A percentile compares a stretch with the other conserved stretches of the same genome.
Evolutionary conservation across 2,797 vertebrate genomes (phyloP).

Genomic region (Botia almorhae): DNA sequence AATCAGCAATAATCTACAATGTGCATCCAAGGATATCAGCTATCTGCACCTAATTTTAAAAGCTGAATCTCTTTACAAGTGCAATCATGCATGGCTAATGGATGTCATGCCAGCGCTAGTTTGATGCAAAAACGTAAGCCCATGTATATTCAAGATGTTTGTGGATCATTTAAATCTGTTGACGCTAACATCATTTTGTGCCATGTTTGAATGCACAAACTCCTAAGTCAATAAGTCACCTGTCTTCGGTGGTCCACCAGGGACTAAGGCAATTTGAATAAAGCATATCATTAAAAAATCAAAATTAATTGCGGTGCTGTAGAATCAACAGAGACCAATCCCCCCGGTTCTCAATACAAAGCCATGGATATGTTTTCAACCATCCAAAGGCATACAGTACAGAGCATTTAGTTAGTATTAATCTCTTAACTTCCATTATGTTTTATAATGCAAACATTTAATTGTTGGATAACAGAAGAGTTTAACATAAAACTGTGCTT

Average conservation of each 20-base stretch:
- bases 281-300: constrained; percentile 52
- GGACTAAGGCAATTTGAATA: constrained; percentile 46
- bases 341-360: constrained; percentile 38
- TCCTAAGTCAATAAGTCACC: constrained; percentile 55
- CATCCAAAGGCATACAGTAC: constrained; percentile 8
- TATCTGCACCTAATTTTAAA: constrained; percentile 53
- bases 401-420: not conserved
- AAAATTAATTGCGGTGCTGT: constrained; percentile 46
- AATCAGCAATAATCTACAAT: constrained; percentile 44
- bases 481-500: too few species aligned
- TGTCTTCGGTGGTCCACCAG: constrained; percentile 35
- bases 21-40: constrained; percentile 37
- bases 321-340: constrained; percentile 39
- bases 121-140: constrained; percentile 44
- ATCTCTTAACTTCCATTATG: not conserved
- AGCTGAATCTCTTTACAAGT: constrained; percentile 48
- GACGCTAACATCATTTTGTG: constrained; percentile 44
- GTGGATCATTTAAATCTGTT: constrained; percentile 42
- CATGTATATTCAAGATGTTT: constrained; percentile 48
- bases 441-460: too few species aligned
- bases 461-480: too few species aligned
- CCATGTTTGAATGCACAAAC: constrained; percentile 39
- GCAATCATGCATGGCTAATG: constrained; percentile 56
- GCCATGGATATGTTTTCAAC: constrained; percentile 34
- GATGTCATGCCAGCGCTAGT: constrained; percentile 23